Percentiles rank a stretch among this genome's conserved stretches.
These are phyloP conservation scores for Sebastes wilsoni DNA, from an alignment of 2,797 vertebrate species.

Conservation along the genomic window DNA sequence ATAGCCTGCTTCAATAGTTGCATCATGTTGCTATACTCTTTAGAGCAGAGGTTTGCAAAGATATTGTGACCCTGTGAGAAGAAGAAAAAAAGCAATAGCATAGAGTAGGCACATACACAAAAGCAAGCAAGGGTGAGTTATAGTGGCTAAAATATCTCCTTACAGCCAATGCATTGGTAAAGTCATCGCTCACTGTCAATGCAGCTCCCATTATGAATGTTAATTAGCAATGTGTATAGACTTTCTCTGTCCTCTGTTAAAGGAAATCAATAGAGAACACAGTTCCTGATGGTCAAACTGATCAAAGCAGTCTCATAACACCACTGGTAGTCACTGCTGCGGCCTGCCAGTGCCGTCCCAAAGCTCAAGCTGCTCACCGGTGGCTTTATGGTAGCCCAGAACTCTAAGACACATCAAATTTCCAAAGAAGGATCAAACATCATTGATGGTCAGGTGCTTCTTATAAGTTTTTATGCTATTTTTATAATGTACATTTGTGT, in stretches of 20 bases:
- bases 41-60: constrained; percentile 85
- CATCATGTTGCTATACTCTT: constrained; percentile 88
- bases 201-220: constrained; percentile 58
- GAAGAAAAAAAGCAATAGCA: constrained; percentile 29
- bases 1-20: constrained; percentile 86
- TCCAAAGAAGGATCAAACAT: neutral
- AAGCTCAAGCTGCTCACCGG: neutral
- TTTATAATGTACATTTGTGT: neutral
- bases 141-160: constrained; percentile 34
- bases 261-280: constrained; percentile 70
- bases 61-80: constrained; percentile 85
- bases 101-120: constrained; percentile 13
- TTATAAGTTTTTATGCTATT: neutral
- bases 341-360: neutral
- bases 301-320: constrained; percentile 19
- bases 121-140: constrained; percentile 24
- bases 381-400: neutral
- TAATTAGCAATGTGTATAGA: constrained; percentile 69
- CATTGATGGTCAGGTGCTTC: neutral
- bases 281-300: constrained; percentile 45
- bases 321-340: constrained; percentile 7
- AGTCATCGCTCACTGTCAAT: constrained; percentile 71
- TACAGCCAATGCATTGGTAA: constrained; percentile 42
- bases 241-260: constrained; percentile 52
- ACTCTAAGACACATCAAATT: neutral